phyloP scores from a whole-genome alignment of 2,797 vertebrate species.

The Siniperca scherzeri region DNA sequence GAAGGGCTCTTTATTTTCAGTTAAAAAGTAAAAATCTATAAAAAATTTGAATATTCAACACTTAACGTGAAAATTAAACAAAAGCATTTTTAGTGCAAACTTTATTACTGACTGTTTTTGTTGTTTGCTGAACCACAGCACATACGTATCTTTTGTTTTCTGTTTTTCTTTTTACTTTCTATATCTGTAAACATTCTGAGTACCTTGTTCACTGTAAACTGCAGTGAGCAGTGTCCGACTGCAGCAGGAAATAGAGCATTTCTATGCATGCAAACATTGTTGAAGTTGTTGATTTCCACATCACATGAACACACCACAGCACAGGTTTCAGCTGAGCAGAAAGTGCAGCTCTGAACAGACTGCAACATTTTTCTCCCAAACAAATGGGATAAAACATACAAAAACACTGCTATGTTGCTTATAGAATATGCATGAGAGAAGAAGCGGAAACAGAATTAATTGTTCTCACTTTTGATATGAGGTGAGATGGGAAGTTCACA shows the following conservation, averaged over 20 bases:
- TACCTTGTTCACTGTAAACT: not conserved
- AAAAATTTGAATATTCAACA: not conserved
- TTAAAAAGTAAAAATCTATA: not conserved
- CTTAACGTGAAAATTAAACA: not conserved
- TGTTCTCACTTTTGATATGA: too few relatives aligned
- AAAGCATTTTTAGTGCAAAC: not conserved
- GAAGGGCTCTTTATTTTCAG: not conserved
- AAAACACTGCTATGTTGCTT: not conserved
- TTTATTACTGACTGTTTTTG: not conserved
- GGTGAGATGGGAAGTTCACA: not conserved
- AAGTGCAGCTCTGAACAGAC: not conserved
- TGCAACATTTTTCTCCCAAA: not conserved
- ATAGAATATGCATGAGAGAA: slow-evolving; percentile 15
- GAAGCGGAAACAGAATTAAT: not conserved
- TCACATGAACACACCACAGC: not conserved
- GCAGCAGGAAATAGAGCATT: not conserved
- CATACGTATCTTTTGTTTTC: too few relatives aligned
- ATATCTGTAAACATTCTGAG: not conserved
- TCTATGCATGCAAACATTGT: not conserved
- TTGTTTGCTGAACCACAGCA: not conserved
- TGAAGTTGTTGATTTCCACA: not conserved
- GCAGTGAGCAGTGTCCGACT: not conserved
- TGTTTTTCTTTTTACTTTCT: not conserved
- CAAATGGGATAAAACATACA: slow-evolving; percentile 16
- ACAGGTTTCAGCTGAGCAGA: slow-evolving; percentile 1